Evolutionary conservation across 2,797 vertebrate genomes (phyloP).

Genomic region (Poecile montanus): DNA sequence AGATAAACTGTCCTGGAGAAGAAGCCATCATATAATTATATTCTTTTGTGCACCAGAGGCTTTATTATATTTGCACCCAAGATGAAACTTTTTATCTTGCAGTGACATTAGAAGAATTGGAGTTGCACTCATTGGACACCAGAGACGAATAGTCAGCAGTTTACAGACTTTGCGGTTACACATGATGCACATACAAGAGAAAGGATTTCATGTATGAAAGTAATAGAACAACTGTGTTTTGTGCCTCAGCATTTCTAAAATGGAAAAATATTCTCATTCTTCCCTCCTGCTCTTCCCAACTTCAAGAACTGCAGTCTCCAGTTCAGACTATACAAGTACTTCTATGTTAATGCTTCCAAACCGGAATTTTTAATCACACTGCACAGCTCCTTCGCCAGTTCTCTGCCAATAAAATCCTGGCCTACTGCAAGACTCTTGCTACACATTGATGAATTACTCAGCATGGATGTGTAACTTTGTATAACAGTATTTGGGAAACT

Average conservation of each 20-base stretch:
- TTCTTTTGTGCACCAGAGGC: neutral
- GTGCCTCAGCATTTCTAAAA: conserved; percentile 87
- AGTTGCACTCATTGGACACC: conserved; percentile 85
- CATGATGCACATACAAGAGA: conserved; percentile 94
- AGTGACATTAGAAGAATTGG: conserved; percentile 85
- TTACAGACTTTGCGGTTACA: conserved; percentile 98
- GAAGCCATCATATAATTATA: neutral
- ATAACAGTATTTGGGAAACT: conserved; percentile 70
- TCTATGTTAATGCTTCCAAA: conserved; percentile 75
- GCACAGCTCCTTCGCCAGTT: conserved; percentile 71
- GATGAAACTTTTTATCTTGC: conserved; percentile 48
- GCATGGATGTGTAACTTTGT: conserved; percentile 79
- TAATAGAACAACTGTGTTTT: conserved; percentile 81
- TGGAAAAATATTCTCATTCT: conserved; percentile 72
- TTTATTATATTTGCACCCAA: neutral
- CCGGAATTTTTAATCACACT: conserved; percentile 75
- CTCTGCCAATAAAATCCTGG: conserved; percentile 66
- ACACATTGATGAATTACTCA: conserved; percentile 72
- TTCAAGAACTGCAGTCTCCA: conserved; percentile 69
- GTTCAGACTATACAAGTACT: conserved; percentile 58
- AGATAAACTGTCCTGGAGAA: neutral
- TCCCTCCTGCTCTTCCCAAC: conserved; percentile 71
- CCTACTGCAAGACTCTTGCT: conserved; percentile 71
- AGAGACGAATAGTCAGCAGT: conserved; percentile 99
- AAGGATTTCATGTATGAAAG: conserved; percentile 89